Evolutionary conservation across 2,113 vertebrate genomes (phyloP).

Genomic region (Capra hircus): DNA sequence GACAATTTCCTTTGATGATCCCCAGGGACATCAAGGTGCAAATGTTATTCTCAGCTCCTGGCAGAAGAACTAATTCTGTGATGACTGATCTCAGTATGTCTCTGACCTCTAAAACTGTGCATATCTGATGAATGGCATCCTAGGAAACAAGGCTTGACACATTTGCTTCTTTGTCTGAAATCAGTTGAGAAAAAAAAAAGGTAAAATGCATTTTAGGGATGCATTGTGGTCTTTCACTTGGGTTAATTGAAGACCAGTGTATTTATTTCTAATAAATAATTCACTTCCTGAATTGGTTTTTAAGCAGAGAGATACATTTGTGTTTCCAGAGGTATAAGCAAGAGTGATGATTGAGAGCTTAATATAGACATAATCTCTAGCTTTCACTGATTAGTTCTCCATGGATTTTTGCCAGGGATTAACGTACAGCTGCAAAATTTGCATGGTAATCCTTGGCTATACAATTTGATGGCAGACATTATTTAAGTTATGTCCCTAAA

Average conservation of each 20-base stretch:
- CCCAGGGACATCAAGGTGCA: not conserved
- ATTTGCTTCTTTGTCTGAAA: conserved; percentile 46
- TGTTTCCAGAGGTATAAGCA: conserved; percentile 44
- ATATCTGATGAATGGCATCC: conserved; percentile 11
- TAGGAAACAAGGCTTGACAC: conserved; percentile 8
- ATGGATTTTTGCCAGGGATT: conserved; percentile 45
- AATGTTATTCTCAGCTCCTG: not conserved
- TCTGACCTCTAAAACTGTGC: not conserved
- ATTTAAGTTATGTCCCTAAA: conserved; percentile 1
- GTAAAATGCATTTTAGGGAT: conserved; percentile 30
- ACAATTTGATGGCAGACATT: conserved; percentile 15
- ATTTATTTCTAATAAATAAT: conserved; percentile 65
- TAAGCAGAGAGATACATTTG: conserved; percentile 16
- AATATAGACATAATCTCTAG: conserved; percentile 50
- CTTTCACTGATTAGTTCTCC: conserved; percentile 32
- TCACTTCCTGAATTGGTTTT: conserved; percentile 39
- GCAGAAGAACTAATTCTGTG: not conserved
- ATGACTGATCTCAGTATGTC: not conserved
- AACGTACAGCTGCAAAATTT: conserved; percentile 45
- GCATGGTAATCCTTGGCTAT: not conserved
- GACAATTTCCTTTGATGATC: not conserved
- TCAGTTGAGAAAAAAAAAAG: not conserved
- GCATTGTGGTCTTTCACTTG: not conserved
- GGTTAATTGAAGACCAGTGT: conserved; percentile 35
- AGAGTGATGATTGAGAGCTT: conserved; percentile 39